Percentiles rank a stretch among this genome's conserved stretches.
Evolutionary conservation across 2,888 invertebrate genomes (phyloP).

Genomic region (Platycheirus rosarum): DNA sequence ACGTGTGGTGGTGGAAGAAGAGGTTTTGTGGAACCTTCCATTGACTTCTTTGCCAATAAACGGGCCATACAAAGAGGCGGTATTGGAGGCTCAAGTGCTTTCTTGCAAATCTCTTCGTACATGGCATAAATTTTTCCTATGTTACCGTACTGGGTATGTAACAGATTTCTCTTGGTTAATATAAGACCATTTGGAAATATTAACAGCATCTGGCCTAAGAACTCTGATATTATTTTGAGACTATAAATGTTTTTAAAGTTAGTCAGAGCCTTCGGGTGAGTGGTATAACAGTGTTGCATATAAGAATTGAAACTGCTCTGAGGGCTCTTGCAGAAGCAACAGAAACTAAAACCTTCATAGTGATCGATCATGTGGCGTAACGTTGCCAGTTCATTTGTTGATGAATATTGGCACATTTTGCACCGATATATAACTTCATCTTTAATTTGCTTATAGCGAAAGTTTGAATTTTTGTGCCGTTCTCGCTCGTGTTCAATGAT

Average conservation of each 20-base stretch:
- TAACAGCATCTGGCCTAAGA: slow-evolving; percentile 76
- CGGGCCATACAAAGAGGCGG: slow-evolving; percentile 77
- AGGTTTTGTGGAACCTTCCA: slow-evolving; percentile 59
- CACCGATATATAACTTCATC: slow-evolving; percentile 83
- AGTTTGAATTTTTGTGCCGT: slow-evolving; percentile 74
- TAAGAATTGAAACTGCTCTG: slow-evolving; percentile 77
- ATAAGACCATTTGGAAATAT: slow-evolving; percentile 80
- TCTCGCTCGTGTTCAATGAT: slow-evolving; percentile 77
- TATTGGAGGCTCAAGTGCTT: slow-evolving; percentile 77
- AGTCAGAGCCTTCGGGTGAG: slow-evolving; percentile 75
- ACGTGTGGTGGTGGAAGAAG: slow-evolving; percentile 39
- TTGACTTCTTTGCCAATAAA: slow-evolving; percentile 75
- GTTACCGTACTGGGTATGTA: slow-evolving; percentile 74
- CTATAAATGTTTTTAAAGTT: slow-evolving; percentile 75
- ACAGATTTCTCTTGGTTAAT: slow-evolving; percentile 77
- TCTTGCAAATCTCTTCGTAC: slow-evolving; percentile 77
- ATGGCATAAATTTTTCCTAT: slow-evolving; percentile 74
- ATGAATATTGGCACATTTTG: slow-evolving; percentile 81
- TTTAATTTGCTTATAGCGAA: slow-evolving; percentile 76
- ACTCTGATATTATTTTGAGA: slow-evolving; percentile 74
- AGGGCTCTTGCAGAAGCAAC: slow-evolving; percentile 75
- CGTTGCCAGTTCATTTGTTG: slow-evolving; percentile 78
- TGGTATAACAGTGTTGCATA: slow-evolving; percentile 78
- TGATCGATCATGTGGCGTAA: slow-evolving; percentile 82
- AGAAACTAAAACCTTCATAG: slow-evolving; percentile 76